Percentiles rank a stretch among this genome's conserved stretches.
Evolutionary conservation across 2,113 vertebrate genomes (phyloP).

Genomic region (Sporophila hypoxantha): DNA sequence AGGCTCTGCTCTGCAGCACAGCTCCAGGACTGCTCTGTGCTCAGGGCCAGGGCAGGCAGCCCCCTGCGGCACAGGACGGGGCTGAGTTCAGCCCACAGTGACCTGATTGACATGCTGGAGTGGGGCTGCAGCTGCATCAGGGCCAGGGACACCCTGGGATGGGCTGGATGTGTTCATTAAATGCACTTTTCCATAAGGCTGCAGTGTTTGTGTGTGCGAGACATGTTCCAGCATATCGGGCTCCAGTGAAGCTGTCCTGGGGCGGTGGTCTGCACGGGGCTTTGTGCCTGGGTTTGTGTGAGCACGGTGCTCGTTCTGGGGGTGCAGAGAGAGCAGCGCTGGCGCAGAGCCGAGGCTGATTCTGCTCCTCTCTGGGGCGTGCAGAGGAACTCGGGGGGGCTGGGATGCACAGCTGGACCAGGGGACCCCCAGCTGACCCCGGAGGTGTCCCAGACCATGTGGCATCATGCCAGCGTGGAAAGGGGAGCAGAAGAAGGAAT

Average conservation of each 20-base stretch:
- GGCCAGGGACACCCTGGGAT: fast-evolving
- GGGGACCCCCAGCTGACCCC: not conserved
- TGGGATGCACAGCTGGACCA: not conserved
- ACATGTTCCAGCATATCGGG: fast-evolving
- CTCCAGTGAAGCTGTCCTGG: fast-evolving
- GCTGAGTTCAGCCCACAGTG: not conserved
- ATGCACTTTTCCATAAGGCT: not conserved
- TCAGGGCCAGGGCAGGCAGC: no score
- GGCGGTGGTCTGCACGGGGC: fast-evolving
- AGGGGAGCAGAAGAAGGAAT: no score
- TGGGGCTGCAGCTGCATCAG: fast-evolving
- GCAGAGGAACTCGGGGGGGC: not conserved
- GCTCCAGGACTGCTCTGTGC: fast-evolving
- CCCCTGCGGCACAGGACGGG: fast-evolving
- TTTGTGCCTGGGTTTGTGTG: no score
- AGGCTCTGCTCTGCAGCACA: not conserved
- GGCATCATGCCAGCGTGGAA: not conserved
- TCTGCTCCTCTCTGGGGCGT: not conserved
- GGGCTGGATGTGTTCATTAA: not conserved
- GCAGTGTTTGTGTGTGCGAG: fast-evolving
- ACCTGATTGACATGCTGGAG: fast-evolving
- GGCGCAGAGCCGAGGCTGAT: not conserved
- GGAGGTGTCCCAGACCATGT: not conserved
- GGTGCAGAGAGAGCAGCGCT: not conserved
- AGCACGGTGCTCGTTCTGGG: not conserved